These are phyloP conservation scores for Eptesicus fuscus DNA, from an alignment of 2,113 vertebrate genomes.

Conservation along the genomic window DNA sequence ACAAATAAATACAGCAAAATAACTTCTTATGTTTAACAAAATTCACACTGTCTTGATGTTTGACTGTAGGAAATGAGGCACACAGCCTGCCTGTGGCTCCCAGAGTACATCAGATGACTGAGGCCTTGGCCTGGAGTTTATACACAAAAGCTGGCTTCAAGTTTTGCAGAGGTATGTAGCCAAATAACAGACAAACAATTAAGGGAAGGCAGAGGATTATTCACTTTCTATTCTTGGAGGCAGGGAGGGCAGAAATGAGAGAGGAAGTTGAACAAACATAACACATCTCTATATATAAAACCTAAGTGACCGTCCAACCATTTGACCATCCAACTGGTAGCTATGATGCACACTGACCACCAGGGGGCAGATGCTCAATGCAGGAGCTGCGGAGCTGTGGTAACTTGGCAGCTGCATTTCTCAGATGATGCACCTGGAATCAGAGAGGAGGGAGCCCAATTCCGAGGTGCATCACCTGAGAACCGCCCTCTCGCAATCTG, in stretches of 20 bases:
- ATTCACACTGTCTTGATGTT: not conserved
- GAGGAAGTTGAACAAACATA: rapidly evolving
- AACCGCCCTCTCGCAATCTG: too few species aligned
- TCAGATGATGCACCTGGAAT: too few species aligned
- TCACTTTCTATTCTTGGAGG: rapidly evolving
- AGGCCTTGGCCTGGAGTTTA: rapidly evolving
- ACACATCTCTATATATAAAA: too few species aligned
- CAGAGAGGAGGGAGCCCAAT: too few species aligned
- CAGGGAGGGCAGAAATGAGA: not conserved
- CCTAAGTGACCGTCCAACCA: too few species aligned
- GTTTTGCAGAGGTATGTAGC: not conserved
- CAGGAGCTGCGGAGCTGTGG: too few species aligned
- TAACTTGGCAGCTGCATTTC: too few species aligned
- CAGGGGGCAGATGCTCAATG: too few species aligned
- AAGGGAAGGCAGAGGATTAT: not conserved
- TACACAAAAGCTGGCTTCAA: not conserved
- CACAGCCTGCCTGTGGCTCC: too few species aligned
- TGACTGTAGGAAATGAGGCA: rapidly evolving
- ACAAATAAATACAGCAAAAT: not conserved
- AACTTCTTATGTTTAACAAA: not conserved
- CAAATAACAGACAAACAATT: not conserved
- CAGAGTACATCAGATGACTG: not conserved
- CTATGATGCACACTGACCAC: too few species aligned
- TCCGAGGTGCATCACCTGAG: too few species aligned
- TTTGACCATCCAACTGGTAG: too few species aligned